Evolutionary conservation across 2,113 vertebrate genomes (phyloP).

Genomic region (Paedocypris sp.): DNA sequence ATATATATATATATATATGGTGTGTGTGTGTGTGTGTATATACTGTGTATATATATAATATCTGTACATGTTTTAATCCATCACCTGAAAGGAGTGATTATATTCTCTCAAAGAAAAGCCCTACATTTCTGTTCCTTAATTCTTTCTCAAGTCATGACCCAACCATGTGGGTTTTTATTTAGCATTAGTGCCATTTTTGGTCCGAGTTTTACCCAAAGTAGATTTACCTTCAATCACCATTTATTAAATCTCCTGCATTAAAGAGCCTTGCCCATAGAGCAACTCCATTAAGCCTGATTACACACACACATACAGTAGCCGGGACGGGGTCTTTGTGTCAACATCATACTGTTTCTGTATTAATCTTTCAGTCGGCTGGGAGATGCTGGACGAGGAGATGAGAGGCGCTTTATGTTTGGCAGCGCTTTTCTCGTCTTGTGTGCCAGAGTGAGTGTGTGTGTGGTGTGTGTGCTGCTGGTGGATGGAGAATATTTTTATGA

Average conservation of each 20-base stretch:
- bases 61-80: no score
- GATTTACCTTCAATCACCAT: slow-evolving; percentile 97
- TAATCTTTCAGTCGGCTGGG: background rate
- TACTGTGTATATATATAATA: no score
- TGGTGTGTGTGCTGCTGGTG: background rate
- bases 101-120: background rate
- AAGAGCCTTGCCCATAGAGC: slow-evolving; percentile 70
- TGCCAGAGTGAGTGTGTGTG: background rate
- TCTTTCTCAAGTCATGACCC: background rate
- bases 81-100: background rate
- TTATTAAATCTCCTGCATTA: slow-evolving; percentile 96
- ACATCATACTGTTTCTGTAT: slow-evolving; percentile 44
- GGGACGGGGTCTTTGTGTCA: slow-evolving; percentile 52
- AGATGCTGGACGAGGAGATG: background rate
- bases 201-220: slow-evolving; percentile 71
- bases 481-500: background rate
- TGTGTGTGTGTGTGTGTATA: no score
- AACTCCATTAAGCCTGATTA: slow-evolving; percentile 90
- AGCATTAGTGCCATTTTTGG: slow-evolving; percentile 38
- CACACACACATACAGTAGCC: slow-evolving; percentile 50
- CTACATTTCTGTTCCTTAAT: background rate
- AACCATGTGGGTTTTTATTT: background rate
- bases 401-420: background rate
- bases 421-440: background rate
- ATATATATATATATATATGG: no score